phyloP scores from a whole-genome alignment of 2,113 vertebrate genomes.

The Rhombomys opimus region DNA sequence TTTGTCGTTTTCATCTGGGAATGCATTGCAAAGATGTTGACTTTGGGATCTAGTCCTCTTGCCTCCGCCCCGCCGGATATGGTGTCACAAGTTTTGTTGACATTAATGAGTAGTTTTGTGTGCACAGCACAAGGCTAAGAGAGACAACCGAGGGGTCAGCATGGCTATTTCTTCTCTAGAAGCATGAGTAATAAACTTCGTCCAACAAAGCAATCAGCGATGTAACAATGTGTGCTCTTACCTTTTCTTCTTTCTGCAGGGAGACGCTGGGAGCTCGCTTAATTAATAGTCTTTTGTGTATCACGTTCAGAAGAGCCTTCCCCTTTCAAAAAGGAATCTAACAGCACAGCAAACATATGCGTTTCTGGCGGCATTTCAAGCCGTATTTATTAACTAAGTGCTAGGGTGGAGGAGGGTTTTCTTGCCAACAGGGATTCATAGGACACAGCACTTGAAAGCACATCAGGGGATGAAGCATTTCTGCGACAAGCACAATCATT shows the following conservation, averaged over 20 bases:
- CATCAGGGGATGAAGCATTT: conserved; percentile 69
- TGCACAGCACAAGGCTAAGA: conserved; percentile 50
- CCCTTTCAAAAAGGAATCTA: conserved; percentile 67
- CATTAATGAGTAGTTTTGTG: conserved; percentile 74
- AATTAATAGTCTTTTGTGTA: conserved; percentile 74
- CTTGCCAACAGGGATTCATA: conserved; percentile 75
- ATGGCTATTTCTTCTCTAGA: conserved; percentile 55
- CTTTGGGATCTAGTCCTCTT: conserved; percentile 73
- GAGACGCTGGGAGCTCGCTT: conserved; percentile 47
- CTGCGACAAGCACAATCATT: conserved; percentile 71
- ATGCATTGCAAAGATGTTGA: conserved; percentile 68
- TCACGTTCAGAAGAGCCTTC: conserved; percentile 63
- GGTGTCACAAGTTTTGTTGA: conserved; percentile 72
- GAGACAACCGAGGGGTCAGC: conserved; percentile 49
- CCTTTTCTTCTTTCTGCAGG: conserved; percentile 63
- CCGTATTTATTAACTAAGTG: conserved; percentile 80
- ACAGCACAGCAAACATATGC: conserved; percentile 74
- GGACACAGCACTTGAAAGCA: conserved; percentile 76
- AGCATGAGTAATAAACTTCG: conserved; percentile 59
- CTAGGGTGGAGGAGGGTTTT: conserved; percentile 76
- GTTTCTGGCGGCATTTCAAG: conserved; percentile 75
- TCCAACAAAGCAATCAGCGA: conserved; percentile 43
- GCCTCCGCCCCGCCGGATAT: conserved; percentile 67
- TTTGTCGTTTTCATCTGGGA: conserved; percentile 70
- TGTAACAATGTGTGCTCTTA: not conserved